These are phyloP conservation scores for Melieria picta DNA, from an alignment of 2,888 invertebrate genomes.

Conservation along the genomic window DNA sequence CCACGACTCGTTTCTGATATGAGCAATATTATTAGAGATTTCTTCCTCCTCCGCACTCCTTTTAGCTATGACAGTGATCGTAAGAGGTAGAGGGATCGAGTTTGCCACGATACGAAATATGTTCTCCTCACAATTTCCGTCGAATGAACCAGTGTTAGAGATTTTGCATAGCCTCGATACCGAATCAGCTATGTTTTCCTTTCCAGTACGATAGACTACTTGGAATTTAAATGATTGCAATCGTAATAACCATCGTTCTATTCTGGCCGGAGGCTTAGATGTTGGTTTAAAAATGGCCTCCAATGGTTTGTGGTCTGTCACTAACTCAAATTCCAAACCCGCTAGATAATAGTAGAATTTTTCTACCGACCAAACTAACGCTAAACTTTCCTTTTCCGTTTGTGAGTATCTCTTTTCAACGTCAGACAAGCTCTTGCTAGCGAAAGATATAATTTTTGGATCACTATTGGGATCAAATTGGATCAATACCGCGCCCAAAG, in stretches of 20 bases:
- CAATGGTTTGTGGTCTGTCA: no score
- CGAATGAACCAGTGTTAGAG: conserved; percentile 26
- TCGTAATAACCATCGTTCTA: no score
- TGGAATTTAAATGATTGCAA: conserved; percentile 36
- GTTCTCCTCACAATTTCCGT: conserved; percentile 22
- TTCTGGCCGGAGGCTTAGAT: no score
- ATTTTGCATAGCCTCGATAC: conserved; percentile 22
- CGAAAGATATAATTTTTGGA: conserved; percentile 35
- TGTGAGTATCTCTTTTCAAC: conserved; percentile 38
- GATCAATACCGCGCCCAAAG: conserved; percentile 40
- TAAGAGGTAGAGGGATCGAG: conserved; percentile 28
- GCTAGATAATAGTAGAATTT: conserved; percentile 41
- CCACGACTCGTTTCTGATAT: no score
- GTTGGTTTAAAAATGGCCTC: no score
- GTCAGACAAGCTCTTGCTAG: conserved; percentile 40
- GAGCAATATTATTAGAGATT: conserved; percentile 36
- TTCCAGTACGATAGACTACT: conserved; percentile 31
- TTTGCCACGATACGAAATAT: conserved; percentile 24
- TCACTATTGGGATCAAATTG: conserved; percentile 35
- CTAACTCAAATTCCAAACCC: no score
- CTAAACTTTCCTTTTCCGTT: conserved; percentile 41
- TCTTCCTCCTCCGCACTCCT: conserved; percentile 31
- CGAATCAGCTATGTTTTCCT: conserved; percentile 37
- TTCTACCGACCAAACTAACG: conserved; percentile 38
- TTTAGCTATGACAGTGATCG: conserved; percentile 28